Evolutionary conservation across 2,888 invertebrate species (phyloP).

Genomic region (Timema cristinae): DNA sequence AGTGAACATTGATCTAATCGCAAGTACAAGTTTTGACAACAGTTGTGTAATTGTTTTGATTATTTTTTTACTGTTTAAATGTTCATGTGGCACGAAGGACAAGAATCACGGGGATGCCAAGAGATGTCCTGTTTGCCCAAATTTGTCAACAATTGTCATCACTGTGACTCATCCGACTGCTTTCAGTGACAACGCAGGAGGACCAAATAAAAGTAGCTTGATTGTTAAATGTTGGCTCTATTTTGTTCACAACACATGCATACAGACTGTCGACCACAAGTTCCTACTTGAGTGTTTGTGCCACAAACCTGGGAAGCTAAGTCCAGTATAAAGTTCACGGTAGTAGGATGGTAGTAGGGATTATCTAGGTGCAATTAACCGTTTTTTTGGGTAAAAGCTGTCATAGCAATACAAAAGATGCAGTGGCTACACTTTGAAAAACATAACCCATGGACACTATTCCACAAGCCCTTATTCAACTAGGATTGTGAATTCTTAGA

Average conservation of each 20-base stretch:
- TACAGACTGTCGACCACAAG: slow-evolving; percentile 2
- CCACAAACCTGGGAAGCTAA: not conserved
- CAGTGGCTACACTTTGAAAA: not conserved
- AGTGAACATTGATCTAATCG: no score
- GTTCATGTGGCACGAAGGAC: slow-evolving; percentile 33
- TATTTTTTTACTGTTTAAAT: not conserved
- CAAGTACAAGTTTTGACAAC: no score
- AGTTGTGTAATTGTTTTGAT: no score
- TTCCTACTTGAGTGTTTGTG: not conserved
- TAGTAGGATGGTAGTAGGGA: not conserved
- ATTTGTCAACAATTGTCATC: not conserved
- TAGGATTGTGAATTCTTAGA: not conserved
- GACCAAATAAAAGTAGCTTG: slow-evolving; percentile 26
- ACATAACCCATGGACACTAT: not conserved
- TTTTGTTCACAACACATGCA: not conserved
- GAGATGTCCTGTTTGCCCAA: slow-evolving; percentile 30
- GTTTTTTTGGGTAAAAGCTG: not conserved
- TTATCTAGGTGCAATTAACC: not conserved
- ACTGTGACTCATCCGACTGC: not conserved
- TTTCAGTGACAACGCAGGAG: slow-evolving; percentile 32
- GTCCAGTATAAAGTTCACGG: not conserved
- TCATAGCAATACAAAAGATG: not conserved
- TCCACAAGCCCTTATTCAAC: not conserved
- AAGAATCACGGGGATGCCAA: slow-evolving; percentile 30
- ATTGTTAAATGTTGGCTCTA: not conserved